A percentile compares a stretch with the other conserved stretches of the same genome.
Evolutionary conservation across 1,140 invertebrate genomes (phyloP).

Genomic region (Conus betulinus): DNA sequence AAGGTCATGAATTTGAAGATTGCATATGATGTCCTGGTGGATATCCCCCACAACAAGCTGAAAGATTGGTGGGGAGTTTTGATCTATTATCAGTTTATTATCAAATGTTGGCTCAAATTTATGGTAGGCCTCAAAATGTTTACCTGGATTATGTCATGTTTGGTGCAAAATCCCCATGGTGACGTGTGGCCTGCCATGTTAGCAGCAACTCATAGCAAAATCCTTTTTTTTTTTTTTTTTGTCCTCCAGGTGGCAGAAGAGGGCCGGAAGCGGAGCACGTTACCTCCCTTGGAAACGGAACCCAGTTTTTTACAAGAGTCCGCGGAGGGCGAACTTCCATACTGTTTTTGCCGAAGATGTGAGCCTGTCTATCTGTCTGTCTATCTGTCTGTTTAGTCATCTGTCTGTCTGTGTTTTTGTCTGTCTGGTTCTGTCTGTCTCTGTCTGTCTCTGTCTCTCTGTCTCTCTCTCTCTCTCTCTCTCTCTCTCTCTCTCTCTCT

Average conservation of each 20-base stretch:
- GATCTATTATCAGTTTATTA: no score
- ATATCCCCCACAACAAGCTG: no score
- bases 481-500: no score
- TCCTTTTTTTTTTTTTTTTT: constrained; percentile 12
- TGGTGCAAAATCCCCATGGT: not conserved
- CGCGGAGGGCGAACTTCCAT: constrained; percentile 40
- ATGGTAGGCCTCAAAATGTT: no score
- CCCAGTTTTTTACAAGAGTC: constrained; percentile 47
- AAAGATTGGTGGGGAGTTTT: no score
- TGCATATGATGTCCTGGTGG: no score
- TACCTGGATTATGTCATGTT: no score
- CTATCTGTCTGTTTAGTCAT: no score
- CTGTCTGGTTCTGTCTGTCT: not conserved
- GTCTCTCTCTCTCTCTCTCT: no score
- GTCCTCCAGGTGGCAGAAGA: constrained; percentile 55
- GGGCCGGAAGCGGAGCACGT: constrained; percentile 50
- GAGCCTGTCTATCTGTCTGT: not conserved
- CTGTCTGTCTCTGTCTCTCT: not conserved
- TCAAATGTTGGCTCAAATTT: no score
- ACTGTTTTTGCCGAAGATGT: constrained; percentile 51
- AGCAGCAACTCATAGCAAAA: not conserved
- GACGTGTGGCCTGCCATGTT: not conserved
- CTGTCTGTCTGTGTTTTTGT: no score
- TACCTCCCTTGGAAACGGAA: constrained; percentile 57
- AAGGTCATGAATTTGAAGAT: no score